Evolutionary conservation across 2,888 invertebrate species (phyloP).

Genomic region (Scaptomyza flava): DNA sequence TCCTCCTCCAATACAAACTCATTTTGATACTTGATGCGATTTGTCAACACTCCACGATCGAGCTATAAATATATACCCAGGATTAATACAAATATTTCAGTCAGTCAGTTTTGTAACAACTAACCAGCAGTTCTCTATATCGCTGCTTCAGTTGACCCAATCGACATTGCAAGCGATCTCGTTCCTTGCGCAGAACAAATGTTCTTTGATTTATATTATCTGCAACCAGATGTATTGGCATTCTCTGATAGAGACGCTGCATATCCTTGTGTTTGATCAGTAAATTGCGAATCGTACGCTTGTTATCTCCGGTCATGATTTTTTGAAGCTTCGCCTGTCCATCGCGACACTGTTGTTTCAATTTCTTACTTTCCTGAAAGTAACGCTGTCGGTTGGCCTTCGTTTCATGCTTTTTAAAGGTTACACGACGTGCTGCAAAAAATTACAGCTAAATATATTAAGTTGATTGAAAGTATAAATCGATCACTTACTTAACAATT

Average conservation of each 20-base stretch:
- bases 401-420: slow-evolving; percentile 70
- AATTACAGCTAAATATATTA: background rate
- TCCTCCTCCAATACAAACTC: slow-evolving; percentile 79
- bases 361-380: slow-evolving; percentile 50
- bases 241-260: slow-evolving; percentile 81
- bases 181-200: slow-evolving; percentile 82
- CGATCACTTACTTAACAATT: slow-evolving; percentile 75
- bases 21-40: slow-evolving; percentile 81
- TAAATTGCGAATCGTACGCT: slow-evolving; percentile 75
- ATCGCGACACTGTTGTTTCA: slow-evolving; percentile 78
- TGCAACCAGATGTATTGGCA: slow-evolving; percentile 80
- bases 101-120: slow-evolving; percentile 3
- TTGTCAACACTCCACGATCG: slow-evolving; percentile 73
- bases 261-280: slow-evolving; percentile 81
- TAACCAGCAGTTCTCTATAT: slow-evolving; percentile 75
- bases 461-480: too few species aligned
- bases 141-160: slow-evolving; percentile 64
- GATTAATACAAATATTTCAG: background rate
- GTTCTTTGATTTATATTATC: slow-evolving; percentile 83
- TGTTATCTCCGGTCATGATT: slow-evolving; percentile 68
- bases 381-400: slow-evolving; percentile 63
- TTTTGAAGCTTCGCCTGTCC: slow-evolving; percentile 78
- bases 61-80: slow-evolving; percentile 46
- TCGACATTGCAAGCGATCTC: slow-evolving; percentile 76
- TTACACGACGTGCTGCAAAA: slow-evolving; percentile 64